Conservation (phyloP, 2,888 invertebrate species). For the Corbicula japonica region DNA sequence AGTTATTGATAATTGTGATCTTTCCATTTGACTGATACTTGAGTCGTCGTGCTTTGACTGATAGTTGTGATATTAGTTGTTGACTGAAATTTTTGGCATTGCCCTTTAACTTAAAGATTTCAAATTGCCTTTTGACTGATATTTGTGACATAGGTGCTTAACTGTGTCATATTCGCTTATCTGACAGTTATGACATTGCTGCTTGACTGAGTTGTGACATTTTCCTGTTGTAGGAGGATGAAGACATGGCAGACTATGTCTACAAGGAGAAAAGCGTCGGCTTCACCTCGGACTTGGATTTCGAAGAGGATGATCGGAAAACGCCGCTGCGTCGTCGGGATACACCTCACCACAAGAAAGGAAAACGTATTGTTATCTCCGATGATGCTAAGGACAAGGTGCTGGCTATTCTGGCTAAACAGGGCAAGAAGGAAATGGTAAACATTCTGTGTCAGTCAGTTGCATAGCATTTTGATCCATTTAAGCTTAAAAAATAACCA, state of each 20-base stretch:
- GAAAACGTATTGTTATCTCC: conserved; percentile 93
- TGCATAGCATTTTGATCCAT: too few species aligned
- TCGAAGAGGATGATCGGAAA: conserved; percentile 80
- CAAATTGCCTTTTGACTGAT: too few species aligned
- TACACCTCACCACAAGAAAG: conserved; percentile 99
- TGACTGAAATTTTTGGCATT: too few species aligned
- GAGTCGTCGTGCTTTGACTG: too few species aligned
- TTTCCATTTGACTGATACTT: too few species aligned
- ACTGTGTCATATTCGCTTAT: neutral
- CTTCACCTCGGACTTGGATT: conserved; percentile 82
- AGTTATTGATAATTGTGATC: too few species aligned
- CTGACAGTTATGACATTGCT: neutral
- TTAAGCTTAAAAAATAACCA: too few species aligned
- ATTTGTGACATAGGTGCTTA: too few species aligned
- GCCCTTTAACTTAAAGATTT: too few species aligned
- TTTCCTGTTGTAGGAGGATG: conserved; percentile 29
- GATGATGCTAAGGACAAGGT: conserved; percentile 84
- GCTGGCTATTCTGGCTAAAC: conserved; percentile 81
- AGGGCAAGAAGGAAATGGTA: too few species aligned
- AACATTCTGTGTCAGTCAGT: too few species aligned
- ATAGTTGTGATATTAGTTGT: too few species aligned
- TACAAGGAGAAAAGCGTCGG: conserved; percentile 74
- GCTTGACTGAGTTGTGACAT: neutral
- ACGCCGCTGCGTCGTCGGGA: conserved; percentile 93
- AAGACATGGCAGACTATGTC: conserved; percentile 54